Evolutionary conservation across 2,888 invertebrate genomes (phyloP).

Genomic region (Tolmerus cingulatus): DNA sequence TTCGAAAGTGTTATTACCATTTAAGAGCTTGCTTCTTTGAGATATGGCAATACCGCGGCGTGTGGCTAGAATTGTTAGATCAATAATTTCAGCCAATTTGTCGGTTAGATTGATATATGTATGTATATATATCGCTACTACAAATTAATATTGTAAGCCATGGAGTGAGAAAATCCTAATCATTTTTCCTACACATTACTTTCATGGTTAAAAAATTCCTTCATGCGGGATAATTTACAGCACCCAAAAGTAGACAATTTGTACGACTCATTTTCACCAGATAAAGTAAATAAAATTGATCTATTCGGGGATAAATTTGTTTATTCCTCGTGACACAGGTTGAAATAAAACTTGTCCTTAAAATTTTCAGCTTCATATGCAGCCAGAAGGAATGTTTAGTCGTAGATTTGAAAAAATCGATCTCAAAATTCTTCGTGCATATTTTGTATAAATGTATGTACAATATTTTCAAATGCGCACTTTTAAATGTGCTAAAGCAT

Average conservation of each 20-base stretch:
- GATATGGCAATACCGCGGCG: background rate
- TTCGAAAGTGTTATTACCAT: constrained; percentile 2
- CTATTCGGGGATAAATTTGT: background rate
- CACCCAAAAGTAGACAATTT: background rate
- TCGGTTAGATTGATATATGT: background rate
- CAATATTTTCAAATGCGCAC: too few species aligned
- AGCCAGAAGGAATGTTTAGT: too few species aligned
- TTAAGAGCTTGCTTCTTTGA: background rate
- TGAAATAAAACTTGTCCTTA: background rate
- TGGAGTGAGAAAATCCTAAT: too few species aligned
- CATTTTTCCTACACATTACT: background rate
- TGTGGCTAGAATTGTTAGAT: background rate
- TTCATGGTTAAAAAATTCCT: background rate
- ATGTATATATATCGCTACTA: too few species aligned
- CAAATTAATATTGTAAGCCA: background rate
- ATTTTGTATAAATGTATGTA: too few species aligned
- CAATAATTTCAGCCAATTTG: background rate
- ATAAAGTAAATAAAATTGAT: background rate
- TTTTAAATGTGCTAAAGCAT: too few species aligned
- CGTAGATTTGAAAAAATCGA: too few species aligned
- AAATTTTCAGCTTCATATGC: background rate
- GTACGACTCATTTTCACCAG: background rate
- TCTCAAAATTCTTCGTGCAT: too few species aligned
- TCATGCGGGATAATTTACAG: background rate
- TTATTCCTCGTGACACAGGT: background rate